These are phyloP conservation scores for Agrypnus murinus DNA, from an alignment of 2,888 invertebrate species.

Conservation along the genomic window DNA sequence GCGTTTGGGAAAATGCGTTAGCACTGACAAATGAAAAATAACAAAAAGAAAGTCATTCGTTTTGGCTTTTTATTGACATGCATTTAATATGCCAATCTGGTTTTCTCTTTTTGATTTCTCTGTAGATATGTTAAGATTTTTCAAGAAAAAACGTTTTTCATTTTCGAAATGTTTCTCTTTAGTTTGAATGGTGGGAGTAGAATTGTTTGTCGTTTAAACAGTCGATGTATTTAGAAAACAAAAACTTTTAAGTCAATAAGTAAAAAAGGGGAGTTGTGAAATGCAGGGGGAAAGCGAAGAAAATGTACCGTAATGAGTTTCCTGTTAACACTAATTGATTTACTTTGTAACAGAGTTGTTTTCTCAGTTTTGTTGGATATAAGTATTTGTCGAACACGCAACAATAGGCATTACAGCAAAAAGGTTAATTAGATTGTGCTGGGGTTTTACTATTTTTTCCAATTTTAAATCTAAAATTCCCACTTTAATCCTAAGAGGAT, in stretches of 20 bases:
- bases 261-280: constrained; percentile 3
- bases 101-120: background rate
- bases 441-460: no score
- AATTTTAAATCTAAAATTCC: no score
- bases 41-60: background rate
- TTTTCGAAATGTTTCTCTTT: no score
- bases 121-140: no score
- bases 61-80: constrained; percentile 10
- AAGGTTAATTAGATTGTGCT: background rate
- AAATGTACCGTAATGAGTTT: constrained; percentile 29
- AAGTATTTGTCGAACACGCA: constrained; percentile 7
- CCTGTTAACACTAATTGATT: constrained; percentile 25
- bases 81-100: background rate
- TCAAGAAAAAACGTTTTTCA: no score
- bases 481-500: no score
- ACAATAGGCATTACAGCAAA: constrained; percentile 1
- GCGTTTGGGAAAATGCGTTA: constrained; percentile 15
- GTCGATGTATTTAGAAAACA: constrained; percentile 3
- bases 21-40: constrained; percentile 16
- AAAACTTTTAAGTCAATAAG: constrained; percentile 14
- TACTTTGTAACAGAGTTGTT: constrained; percentile 21
- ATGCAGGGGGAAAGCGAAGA: constrained; percentile 21
- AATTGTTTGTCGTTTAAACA: background rate
- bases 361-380: constrained; percentile 10
- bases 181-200: background rate